Base-by-base conservation (phyloP, 2,888 invertebrate genomes). In the Hydrotaea cyrtoneurina region DNA sequence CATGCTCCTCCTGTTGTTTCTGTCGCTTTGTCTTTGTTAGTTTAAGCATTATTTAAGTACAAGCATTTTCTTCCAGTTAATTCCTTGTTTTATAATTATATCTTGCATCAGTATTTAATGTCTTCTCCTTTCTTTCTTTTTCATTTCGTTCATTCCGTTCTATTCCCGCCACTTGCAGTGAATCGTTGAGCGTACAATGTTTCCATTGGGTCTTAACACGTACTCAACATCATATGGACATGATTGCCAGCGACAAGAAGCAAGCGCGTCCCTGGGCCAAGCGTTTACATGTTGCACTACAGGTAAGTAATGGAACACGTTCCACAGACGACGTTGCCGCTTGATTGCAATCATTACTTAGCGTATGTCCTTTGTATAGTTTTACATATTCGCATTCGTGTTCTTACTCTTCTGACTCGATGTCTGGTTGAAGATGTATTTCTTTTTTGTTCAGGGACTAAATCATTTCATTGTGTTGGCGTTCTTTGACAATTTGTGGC, bases 151-250 rank as follows among this genome's bases (percentile, higher is more conserved):
- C 3, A 55, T 82, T 59, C 82, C 13, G n/a, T n/a, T n/a, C 4
- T n/a, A 62, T 8, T 13, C 0, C 55, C 57, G 46, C 66, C 17
- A 39, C 55, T 77, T 89, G 53, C 87, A 98, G 98, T 92, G 98
- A 99, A 93, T 98, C 99, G 0, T 95, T 99, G 94, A 96, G 97
- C 19, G 95, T 97, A 4, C 95, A 96, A 86, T 95, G 96, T 89
- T 99, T 99, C 92, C 98, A 99, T 93, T 97, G 97, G 92, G 96
- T 98, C 10, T 88, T 92, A 81, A 92, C 91, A 87, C 90, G 93
- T 86, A 92, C 92, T 82, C 98, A 99, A 92, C 96, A 97, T 88
- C 96, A 98, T 93, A 94, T 98, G 94, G 97, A 98, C 90, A 96
- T 96, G 95, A 96, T 98, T 89, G 93, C 93, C 87, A 94, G 95